Base-by-base conservation (phyloP, 30 jellyfish, hydroid and myxozoan species). In the Rhopilema esculentum region DNA sequence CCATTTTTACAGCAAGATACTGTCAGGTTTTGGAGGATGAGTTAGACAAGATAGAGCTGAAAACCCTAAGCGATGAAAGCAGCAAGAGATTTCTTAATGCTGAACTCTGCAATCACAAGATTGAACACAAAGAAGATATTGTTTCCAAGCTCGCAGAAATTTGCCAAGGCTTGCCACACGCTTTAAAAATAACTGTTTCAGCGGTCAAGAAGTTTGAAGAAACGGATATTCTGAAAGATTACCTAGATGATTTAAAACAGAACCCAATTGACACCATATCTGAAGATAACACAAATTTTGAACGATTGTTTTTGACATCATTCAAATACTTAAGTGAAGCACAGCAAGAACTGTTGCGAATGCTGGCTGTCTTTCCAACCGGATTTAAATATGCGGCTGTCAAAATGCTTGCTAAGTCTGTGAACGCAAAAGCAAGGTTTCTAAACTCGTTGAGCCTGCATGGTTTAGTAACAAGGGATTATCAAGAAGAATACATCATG, bases 321-420 rank as follows among this genome's bases (percentile, higher is more conserved):
- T 27, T 76, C 9, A 49, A 76, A 40, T 67, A 32, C 52, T 27
- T 80, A 20, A 49, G 19, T 7, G 69, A 15, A 20, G 69, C 28
- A 4, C 82, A 80, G 40, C 48, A 26, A 48, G 71, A 21, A 20
- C 61, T 80, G 52, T 8, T 80, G 23, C 21, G 50, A 66, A 1
- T 65, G 51, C 50, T 80, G 27, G 90, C 90, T 29, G 90, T 80
- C 52, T 80, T 80, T 66, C 90, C 90, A 6, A 31, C 82, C 69
- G 20, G 63, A 22, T 80, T 80, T 71, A 64, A 82, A 8, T 80
- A 80, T 71, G 28, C 52, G 0, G 65, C 32, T 50, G 83, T 66
- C 9, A 40, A 80, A 24, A 65, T 64, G 72, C 23, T 70, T 63
- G 51, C 19, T 26, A 50, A 6, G 1, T 29, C 21, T n/a, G 50